These are phyloP conservation scores for Platycercus adscitus DNA, from an alignment of 2,113 vertebrate species.

Conservation along the genomic window DNA sequence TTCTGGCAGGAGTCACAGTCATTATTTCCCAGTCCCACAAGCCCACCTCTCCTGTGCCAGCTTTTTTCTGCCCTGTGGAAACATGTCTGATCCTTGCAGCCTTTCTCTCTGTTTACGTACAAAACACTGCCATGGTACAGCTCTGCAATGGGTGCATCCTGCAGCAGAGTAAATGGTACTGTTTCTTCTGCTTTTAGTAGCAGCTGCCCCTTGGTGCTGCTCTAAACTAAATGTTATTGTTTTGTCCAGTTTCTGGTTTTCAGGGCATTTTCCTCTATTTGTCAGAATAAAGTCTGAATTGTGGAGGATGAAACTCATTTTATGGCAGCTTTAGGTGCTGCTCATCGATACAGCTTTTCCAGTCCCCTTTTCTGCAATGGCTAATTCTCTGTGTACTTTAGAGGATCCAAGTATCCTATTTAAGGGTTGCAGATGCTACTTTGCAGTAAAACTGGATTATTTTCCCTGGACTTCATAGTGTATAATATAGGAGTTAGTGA, in stretches of 20 bases:
- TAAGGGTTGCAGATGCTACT: not conserved
- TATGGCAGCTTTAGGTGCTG: not conserved
- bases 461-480: not conserved
- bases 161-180: not conserved
- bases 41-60: not conserved
- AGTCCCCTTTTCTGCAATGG: not conserved
- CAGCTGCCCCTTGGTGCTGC: not conserved
- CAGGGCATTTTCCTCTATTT: not conserved
- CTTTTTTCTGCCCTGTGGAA: not conserved
- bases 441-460: not conserved
- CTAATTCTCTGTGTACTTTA: not conserved
- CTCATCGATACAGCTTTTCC: not conserved
- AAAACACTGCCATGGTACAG: too few relatives aligned
- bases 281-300: not conserved
- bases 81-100: not conserved
- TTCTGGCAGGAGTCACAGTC: not conserved
- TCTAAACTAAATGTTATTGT: not conserved
- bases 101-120: not conserved
- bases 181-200: not conserved
- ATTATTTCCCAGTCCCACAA: not conserved
- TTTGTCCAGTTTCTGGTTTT: not conserved
- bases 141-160: not conserved
- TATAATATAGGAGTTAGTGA: not conserved
- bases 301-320: not conserved
- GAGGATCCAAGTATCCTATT: not conserved